Conservation (phyloP, 2,888 invertebrate genomes). For the Stegana nigrithorax region DNA sequence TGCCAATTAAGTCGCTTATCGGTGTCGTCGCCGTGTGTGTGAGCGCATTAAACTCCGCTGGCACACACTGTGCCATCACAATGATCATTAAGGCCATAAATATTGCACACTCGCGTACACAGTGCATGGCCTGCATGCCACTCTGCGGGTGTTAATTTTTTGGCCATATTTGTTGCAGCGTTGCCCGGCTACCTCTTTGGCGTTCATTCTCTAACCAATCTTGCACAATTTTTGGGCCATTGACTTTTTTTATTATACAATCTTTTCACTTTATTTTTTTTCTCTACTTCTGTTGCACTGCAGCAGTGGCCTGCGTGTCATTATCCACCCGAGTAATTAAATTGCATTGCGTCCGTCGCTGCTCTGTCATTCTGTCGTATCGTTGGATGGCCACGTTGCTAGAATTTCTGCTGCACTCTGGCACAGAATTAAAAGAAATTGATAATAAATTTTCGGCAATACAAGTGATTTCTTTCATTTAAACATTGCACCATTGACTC, state of each 20-base stretch:
- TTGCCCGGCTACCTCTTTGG: too few relatives aligned
- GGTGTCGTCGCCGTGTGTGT: slow-evolving; percentile 5
- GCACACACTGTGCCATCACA: slow-evolving; percentile 6
- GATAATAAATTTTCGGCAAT: slow-evolving; percentile 21
- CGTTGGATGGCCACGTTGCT: too few relatives aligned
- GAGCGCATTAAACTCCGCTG: slow-evolving; percentile 10
- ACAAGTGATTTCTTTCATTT: slow-evolving; percentile 15
- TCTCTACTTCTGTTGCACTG: too few relatives aligned
- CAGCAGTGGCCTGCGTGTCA: neutral
- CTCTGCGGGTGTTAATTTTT: slow-evolving; percentile 33
- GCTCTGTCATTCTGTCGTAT: too few relatives aligned
- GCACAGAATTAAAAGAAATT: slow-evolving; percentile 29
- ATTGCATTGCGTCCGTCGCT: neutral
- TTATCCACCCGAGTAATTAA: slow-evolving; percentile 3
- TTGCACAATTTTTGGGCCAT: slow-evolving; percentile 6
- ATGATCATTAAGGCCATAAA: slow-evolving; percentile 40
- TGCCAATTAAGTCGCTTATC: slow-evolving; percentile 25
- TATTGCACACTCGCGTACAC: slow-evolving; percentile 26
- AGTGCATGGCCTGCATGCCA: neutral
- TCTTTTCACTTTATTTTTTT: neutral
- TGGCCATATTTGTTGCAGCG: too few relatives aligned
- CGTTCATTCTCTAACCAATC: slow-evolving; percentile 1
- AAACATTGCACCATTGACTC: slow-evolving; percentile 17
- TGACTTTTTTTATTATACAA: slow-evolving; percentile 14
- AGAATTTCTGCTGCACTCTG: neutral